Base-by-base conservation (phyloP, 1,140 invertebrate species). In the Zaprionus camerounensis region DNA sequence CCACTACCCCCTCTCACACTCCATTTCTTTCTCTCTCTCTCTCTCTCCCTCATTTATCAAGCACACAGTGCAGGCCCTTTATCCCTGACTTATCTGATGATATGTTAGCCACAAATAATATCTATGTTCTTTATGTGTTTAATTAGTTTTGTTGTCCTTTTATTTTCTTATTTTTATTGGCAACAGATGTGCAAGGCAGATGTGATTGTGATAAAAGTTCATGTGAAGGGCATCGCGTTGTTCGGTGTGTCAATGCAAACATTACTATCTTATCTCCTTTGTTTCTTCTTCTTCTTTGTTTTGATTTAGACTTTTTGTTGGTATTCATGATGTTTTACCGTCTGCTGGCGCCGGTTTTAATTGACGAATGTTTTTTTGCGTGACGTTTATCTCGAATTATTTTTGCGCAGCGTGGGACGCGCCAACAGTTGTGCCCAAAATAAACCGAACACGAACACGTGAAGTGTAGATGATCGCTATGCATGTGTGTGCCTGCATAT, bases 341-440 rank as follows among this genome's bases (percentile, higher is more conserved):
- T 58, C 44, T 75, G 61, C 20, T 51, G 20, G 20, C 46, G 41
- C 49, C 22, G 31, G 49, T 66, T 46, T 72, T 49, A 72, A 49
- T 76, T 76, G 49, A 69, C 38, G 72, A 12, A 55, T 24, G 31
- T 46, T 46, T 41, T 17, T 73, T 59, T 17, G 71, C 57, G 26
- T 79, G 76, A 71, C 77, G 61, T 67, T 88, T 81, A 81, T 81
- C 57, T 68, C 12, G 38, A 44, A 62, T 71, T 62, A 70, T 74
- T 86, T 85, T 86, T 76, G 59, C 53, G 58, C 71, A 73, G 49
- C 59, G 53, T 67, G 72, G 53, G 67, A 56, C 38, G 72, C 59
- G 3, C 36, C 36, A 15, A 13, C 82, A 69, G 79, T 66, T 71
- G 61, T 6, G 22, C 71, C 66, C n/a, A 67, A 55, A 63, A 67